Evolutionary conservation across 64 coral and sea anemone species (phyloP), one percentile per base, ranked within the genome.

Genomic region (Astreopora myriophthalma): DNA sequence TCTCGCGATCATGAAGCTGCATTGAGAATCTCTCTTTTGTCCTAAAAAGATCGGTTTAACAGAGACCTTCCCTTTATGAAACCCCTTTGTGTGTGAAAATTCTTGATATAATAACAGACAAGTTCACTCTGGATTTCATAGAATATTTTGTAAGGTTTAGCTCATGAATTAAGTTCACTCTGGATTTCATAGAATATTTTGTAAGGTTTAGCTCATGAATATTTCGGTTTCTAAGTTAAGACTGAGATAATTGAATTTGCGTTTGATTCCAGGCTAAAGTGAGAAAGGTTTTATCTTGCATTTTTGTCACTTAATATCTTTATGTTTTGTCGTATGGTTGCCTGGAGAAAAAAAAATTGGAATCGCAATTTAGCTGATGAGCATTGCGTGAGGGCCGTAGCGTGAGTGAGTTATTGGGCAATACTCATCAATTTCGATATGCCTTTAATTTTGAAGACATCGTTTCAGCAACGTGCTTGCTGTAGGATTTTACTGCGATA

Each of bases 141-240:
- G n/a, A n/a, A n/a, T n/a, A n/a, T n/a, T n/a, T n/a, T n/a, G n/a
- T n/a, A n/a, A n/a, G n/a, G n/a, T 5, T 28, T 12, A 11, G 37
- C 24, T 55, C 33, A 37, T 63, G 79, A 65, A 83, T 83, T n/a
- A 81, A 36, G 49, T 38, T 64, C 7, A 37, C 6, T 32, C 6
- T 66, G 44, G 46, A 30, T 82, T 63, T 36, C 5, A 28, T n/a
- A n/a, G n/a, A n/a, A n/a, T n/a, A n/a, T n/a, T n/a, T n/a, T n/a
- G n/a, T n/a, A n/a, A n/a, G n/a, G n/a, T 5, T 28, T 12, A 11
- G 37, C 24, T 55, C 33, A 37, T 63, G 79, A 65, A 83, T 83
- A 83, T 83, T 83, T 83, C 57, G 55, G 79, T 83, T 63, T 83
- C 79, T 23, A 83, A 63, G 70, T 37, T 73, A 31, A 3, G 73